Conservation (phyloP, 2,113 vertebrate species). For the Galeopterus variegatus region DNA sequence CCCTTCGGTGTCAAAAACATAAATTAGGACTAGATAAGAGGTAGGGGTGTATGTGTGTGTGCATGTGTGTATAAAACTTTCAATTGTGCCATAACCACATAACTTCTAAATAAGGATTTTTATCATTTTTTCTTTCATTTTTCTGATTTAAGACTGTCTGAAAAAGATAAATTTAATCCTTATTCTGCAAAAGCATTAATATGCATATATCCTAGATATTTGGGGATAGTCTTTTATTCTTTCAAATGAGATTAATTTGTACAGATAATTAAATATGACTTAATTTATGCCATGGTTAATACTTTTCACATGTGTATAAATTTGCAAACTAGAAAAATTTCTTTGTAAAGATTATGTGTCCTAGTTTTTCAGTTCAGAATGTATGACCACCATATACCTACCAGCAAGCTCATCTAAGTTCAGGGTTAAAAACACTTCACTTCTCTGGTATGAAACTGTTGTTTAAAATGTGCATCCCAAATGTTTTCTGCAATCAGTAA, state of each 20-base stretch:
- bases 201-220: conserved; percentile 16
- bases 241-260: conserved; percentile 51
- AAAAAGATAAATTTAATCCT: background rate
- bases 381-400: background rate
- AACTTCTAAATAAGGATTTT: conserved; percentile 5
- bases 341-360: conserved; percentile 9
- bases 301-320: conserved; percentile 61
- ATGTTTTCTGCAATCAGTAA: conserved; percentile 1
- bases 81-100: background rate
- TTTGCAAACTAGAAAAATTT: conserved; percentile 40
- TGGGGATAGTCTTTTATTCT: conserved; percentile 25
- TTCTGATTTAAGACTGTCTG: conserved; percentile 18
- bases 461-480: background rate
- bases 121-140: conserved; percentile 20
- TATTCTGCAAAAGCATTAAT: conserved; percentile 52
- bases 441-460: background rate
- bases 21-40: background rate
- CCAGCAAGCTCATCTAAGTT: background rate
- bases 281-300: conserved; percentile 50
- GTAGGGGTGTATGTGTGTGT: background rate
- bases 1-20: background rate
- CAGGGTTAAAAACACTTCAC: background rate
- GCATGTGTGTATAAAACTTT: background rate
- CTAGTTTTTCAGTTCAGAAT: conserved; percentile 24
- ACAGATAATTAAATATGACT: conserved; percentile 7